Percentiles rank a stretch among this genome's conserved stretches.
These are phyloP conservation scores for Apodemus sylvaticus DNA, from an alignment of 2,113 vertebrate genomes.

Conservation along the genomic window DNA sequence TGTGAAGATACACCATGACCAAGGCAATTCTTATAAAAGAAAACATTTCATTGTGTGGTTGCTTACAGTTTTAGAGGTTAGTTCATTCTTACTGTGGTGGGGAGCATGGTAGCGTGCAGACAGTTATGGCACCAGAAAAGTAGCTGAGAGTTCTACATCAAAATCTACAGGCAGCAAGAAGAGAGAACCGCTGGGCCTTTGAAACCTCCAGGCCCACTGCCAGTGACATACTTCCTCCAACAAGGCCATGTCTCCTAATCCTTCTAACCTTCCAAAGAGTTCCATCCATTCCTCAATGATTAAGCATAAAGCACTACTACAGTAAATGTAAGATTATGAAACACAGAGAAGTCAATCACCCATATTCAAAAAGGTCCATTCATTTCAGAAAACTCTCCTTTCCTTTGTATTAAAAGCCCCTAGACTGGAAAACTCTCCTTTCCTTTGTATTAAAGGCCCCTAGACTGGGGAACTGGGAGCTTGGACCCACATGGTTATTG, in stretches of 20 bases:
- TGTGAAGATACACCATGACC: not conserved
- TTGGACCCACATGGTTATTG: not conserved
- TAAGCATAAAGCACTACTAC: not conserved
- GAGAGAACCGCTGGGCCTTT: not conserved
- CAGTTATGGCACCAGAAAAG: not conserved
- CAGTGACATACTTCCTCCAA: not conserved
- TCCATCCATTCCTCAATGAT: not conserved
- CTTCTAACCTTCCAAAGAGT: not conserved
- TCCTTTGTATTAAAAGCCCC: not conserved
- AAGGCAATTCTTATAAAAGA: not conserved
- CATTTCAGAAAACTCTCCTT: not conserved
- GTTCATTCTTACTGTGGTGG: not conserved
- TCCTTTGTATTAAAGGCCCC: not conserved
- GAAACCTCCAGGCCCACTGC: not conserved
- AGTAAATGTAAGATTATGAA: not conserved
- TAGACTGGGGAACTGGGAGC: not conserved
- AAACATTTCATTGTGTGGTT: not conserved
- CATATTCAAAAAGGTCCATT: not conserved
- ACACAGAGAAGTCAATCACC: not conserved
- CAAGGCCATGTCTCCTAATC: not conserved
- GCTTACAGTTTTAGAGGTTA: not conserved
- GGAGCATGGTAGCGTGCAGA: not conserved
- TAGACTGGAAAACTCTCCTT: not conserved
- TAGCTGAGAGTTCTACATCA: not conserved
- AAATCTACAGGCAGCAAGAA: not conserved